Evolutionary conservation across 2,113 vertebrate genomes (phyloP).

Genomic region (Gymnarchus niloticus): DNA sequence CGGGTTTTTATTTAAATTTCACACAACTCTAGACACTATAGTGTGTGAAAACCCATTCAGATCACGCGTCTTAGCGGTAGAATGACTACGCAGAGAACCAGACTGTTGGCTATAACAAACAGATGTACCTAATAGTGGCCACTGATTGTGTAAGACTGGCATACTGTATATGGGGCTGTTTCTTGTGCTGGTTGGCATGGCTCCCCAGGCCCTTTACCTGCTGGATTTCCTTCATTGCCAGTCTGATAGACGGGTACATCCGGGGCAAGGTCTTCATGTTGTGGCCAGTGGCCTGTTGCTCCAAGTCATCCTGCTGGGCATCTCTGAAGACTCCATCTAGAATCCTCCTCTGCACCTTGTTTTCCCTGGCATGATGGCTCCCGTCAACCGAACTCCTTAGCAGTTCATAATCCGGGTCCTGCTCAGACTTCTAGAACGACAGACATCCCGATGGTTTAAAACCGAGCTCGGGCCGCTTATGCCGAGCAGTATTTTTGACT

Average conservation of each 20-base stretch:
- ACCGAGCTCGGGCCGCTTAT: background rate
- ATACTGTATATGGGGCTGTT: background rate
- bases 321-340: conserved; percentile 32
- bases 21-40: background rate
- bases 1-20: background rate
- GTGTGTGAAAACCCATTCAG: background rate
- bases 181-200: background rate
- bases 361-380: background rate
- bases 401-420: conserved; percentile 48
- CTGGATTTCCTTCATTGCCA: conserved; percentile 62
- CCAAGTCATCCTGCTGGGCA: background rate
- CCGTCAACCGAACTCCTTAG: conserved; percentile 30
- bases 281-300: conserved; percentile 10
- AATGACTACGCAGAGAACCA: no score
- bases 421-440: conserved; percentile 45
- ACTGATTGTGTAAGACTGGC: background rate
- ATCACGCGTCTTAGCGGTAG: background rate
- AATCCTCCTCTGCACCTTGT: conserved; percentile 24
- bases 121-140: no score
- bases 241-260: conserved; percentile 55
- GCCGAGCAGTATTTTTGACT: background rate
- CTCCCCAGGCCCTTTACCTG: conserved; percentile 39
- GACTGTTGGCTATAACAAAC: no score
- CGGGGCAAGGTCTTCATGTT: conserved; percentile 37
- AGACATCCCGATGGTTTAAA: background rate